These are phyloP conservation scores for Zhuqinia jingwanae DNA, from an alignment of 2,888 invertebrate genomes.

Conservation along the genomic window DNA sequence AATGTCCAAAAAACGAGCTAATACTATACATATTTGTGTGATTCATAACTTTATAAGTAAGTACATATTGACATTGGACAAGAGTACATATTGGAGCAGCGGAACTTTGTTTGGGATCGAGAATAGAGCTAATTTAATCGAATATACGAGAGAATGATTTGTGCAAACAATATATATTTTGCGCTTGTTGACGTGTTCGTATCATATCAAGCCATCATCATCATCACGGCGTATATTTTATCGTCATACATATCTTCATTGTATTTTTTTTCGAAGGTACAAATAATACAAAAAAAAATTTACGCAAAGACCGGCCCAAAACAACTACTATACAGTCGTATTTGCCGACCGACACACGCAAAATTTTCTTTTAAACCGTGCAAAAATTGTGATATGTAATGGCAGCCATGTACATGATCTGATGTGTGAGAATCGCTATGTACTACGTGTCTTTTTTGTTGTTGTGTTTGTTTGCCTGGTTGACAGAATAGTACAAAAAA, in stretches of 20 bases:
- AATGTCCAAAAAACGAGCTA: too few relatives aligned
- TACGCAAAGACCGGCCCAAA: too few relatives aligned
- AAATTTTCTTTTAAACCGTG: neutral
- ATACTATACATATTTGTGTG: too few relatives aligned
- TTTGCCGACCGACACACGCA: neutral
- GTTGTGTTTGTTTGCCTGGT: neutral
- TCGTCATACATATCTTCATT: too few relatives aligned
- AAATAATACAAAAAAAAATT: constrained; percentile 8
- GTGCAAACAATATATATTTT: constrained; percentile 1
- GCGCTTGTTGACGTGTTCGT: neutral
- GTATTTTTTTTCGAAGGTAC: neutral
- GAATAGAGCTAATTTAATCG: constrained; percentile 29
- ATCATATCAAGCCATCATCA: neutral
- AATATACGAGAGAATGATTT: neutral
- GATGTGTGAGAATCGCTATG: too few relatives aligned
- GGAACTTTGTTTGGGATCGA: neutral
- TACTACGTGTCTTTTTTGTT: too few relatives aligned
- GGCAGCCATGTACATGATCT: too few relatives aligned
- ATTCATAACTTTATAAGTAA: too few relatives aligned
- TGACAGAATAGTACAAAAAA: constrained; percentile 11
- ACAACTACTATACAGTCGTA: too few relatives aligned
- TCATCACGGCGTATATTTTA: neutral
- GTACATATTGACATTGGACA: neutral
- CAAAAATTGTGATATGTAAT: neutral
- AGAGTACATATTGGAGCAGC: neutral